Percentiles rank a stretch among this genome's conserved stretches.
Evolutionary conservation across 2,888 invertebrate genomes (phyloP).

Genomic region (Herminia tarsipennalis): DNA sequence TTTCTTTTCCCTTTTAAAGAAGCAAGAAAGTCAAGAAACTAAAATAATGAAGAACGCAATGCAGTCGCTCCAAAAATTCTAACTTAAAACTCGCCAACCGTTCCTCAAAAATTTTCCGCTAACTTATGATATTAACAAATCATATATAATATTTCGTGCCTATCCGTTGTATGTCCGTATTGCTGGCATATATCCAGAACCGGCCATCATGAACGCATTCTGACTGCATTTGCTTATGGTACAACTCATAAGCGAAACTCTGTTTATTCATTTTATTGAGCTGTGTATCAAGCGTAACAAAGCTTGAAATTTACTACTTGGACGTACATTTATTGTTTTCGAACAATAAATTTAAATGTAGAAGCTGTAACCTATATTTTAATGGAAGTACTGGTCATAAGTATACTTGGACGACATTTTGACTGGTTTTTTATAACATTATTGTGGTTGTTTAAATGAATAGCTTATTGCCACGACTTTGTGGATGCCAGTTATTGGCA

Average conservation of each 20-base stretch:
- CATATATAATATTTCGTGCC: constrained; percentile 38
- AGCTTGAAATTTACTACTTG: not conserved
- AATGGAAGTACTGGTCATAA: too few relatives aligned
- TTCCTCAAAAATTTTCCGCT: not conserved
- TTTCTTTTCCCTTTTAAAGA: too few relatives aligned
- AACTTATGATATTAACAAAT: constrained; percentile 32
- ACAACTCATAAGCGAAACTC: constrained; percentile 4
- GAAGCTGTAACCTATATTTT: not conserved
- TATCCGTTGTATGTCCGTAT: constrained; percentile 38
- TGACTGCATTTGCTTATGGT: constrained; percentile 18
- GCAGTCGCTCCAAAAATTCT: too few relatives aligned
- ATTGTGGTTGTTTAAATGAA: too few relatives aligned
- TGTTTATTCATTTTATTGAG: constrained; percentile 5
- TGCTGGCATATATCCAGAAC: constrained; percentile 18
- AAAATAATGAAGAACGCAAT: too few relatives aligned
- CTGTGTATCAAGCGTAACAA: not conserved
- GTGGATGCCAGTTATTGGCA: too few relatives aligned
- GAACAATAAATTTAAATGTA: not conserved
- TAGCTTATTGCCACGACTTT: too few relatives aligned
- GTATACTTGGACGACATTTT: too few relatives aligned
- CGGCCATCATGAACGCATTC: constrained; percentile 18
- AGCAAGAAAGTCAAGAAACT: too few relatives aligned
- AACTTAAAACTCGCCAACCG: not conserved
- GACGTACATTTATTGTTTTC: not conserved
- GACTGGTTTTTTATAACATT: too few relatives aligned